phyloP scores from a whole-genome alignment of 2,113 vertebrate species.

The Holacanthus passer region DNA sequence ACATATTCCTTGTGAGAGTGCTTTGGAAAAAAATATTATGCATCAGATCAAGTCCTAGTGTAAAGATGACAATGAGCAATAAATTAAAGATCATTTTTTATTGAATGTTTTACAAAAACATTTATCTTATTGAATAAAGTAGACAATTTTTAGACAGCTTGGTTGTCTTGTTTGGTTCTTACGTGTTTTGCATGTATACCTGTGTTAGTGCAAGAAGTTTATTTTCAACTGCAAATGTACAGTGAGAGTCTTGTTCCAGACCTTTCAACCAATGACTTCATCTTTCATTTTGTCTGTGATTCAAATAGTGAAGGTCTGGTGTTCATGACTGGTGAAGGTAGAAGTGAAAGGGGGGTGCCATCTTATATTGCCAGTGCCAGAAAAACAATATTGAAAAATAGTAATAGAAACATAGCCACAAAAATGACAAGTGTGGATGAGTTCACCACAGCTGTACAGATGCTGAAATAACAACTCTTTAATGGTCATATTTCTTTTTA shows the following conservation, averaged over 20 bases:
- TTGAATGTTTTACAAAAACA: conserved; percentile 88
- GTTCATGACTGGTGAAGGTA: background rate
- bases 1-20: conserved; percentile 78
- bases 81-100: conserved; percentile 86
- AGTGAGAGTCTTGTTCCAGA: background rate
- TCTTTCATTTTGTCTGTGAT: background rate
- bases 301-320: background rate
- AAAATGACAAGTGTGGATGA: background rate
- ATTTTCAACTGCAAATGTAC: background rate
- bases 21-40: conserved; percentile 80
- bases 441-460: background rate
- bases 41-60: conserved; percentile 83
- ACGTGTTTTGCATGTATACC: background rate
- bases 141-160: conserved; percentile 85
- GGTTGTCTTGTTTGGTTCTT: conserved; percentile 33
- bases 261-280: background rate
- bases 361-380: background rate
- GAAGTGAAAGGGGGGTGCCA: background rate
- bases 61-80: conserved; percentile 85
- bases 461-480: no score
- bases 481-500: no score
- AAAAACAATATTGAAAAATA: background rate
- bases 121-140: conserved; percentile 87
- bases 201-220: background rate
- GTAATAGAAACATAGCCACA: background rate